Evolutionary conservation across 2,888 invertebrate species (phyloP).

Genomic region (Gymnoscelis rufifasciata): DNA sequence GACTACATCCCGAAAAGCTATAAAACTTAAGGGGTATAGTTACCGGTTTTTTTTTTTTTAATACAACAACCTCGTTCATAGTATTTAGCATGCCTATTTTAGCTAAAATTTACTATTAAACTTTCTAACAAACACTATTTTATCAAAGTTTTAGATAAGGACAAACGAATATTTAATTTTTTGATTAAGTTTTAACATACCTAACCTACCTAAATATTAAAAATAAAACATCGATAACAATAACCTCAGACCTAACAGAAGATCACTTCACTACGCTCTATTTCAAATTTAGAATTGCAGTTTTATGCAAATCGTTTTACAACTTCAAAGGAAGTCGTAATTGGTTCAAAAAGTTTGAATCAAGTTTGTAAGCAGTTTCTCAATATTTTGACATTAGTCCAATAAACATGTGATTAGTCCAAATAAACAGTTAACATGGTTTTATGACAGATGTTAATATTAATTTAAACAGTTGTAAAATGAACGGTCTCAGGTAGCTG

Average conservation of each 20-base stretch:
- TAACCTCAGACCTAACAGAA: not conserved
- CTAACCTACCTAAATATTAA: not conserved
- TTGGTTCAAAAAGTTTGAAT: slow-evolving; percentile 15
- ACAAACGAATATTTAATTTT: too few relatives aligned
- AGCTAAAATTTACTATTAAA: too few relatives aligned
- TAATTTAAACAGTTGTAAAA: too few relatives aligned
- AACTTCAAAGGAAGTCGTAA: slow-evolving; percentile 23
- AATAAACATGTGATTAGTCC: slow-evolving; percentile 6
- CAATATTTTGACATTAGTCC: slow-evolving; percentile 4
- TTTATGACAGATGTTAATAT: not conserved
- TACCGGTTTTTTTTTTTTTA: too few relatives aligned
- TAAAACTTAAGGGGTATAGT: too few relatives aligned
- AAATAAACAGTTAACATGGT: slow-evolving; percentile 11
- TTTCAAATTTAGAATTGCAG: slow-evolving; percentile 8
- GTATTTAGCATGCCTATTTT: too few relatives aligned
- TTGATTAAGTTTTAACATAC: too few relatives aligned
- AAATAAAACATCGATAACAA: not conserved
- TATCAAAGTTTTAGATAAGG: too few relatives aligned
- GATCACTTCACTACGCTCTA: slow-evolving; percentile 5
- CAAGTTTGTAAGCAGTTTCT: slow-evolving; percentile 14
- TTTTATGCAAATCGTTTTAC: slow-evolving; percentile 19
- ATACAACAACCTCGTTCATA: too few relatives aligned
- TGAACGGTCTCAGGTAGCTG: too few relatives aligned
- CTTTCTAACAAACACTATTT: too few relatives aligned
- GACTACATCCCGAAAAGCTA: too few relatives aligned